Base-by-base conservation (phyloP, 2,888 invertebrate genomes). In the Gari tellinella region DNA sequence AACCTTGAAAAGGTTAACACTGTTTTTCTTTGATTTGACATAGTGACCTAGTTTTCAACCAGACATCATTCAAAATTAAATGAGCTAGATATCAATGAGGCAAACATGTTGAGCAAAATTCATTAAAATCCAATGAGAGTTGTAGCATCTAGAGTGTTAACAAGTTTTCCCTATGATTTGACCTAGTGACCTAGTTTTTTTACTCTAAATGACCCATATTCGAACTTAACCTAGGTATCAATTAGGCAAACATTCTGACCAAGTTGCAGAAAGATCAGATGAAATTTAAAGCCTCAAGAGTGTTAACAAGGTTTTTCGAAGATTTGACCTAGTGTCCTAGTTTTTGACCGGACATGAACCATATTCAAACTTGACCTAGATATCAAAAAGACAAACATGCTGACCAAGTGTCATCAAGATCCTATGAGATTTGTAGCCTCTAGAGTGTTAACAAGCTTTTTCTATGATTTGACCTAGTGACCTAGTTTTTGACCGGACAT, bases 361-460 rank as follows among this genome's bases (percentile, higher is more conserved):
- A 43, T 14, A 8, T 43, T 43, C 19, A 19, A 43, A 43, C 43
- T 43, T 14, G 43, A 8, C n/a, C 43, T 8, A 43, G 43, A 43
- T 17, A 8, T 43, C 15, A 17, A 8, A 3, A 19, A 43, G 19
- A 19, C 43, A 43, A 8, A 5, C 43, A 17, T 43, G 4, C 43
- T 43, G 43, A 43, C 43, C n/a, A 43, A 43, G n/a, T 43, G 4
- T 19, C 43, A 43, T 15, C 4, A 17, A 17, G 19, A 17, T 43
- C 14, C 4, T 4, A 19, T 14, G 4, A 43, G 14, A 43, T 8
- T 17, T 43, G 43, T 43, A 14, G 14, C 19, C 43, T 8, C 43
- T 43, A 43, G 43, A 43, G 43, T 43, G 43, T 43, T 43, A 4
- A 43, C 43, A 43, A 43, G 43, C 4, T 43, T 15, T 43, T 43